Base-by-base conservation (phyloP, 1,140 invertebrate genomes). In the Semibalanus balanoides region DNA sequence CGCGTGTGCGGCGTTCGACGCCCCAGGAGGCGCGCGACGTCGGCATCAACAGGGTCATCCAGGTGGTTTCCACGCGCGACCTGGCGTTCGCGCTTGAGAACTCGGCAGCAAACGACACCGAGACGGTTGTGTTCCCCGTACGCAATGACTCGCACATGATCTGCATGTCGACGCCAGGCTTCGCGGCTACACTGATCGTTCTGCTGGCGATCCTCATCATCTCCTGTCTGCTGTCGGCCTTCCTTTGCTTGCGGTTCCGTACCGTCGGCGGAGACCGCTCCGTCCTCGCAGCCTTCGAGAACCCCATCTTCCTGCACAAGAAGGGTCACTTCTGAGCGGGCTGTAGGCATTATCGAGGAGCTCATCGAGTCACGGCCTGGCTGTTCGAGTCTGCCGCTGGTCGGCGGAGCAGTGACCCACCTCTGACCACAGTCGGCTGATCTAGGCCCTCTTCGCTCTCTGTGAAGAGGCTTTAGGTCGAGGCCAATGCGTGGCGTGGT, bases 81-180 rank as follows among this genome's bases (percentile, higher is more conserved):
- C 83, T 95, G 43, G 90, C 93, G 51, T 94, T 95, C 82, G 86
- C 90, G 30, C 86, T 93, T 74, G 89, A 90, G 70, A 43, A 25
- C n/a, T 72, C 76, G 1, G 72, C 74, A 9, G 27, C 74, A 0
- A 77, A 70, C 79, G 87, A 89, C 76, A 74, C 71, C 19, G 76
- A 81, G 75, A 84, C 77, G 75, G 78, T 80, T 28, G 76, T 78
- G 3, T 79, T 78, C 11, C 75, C 72, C 29, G 73, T 77, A 31
- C 76, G 77, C 29, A 80, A 80, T 29, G 76, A 78, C 7, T 72
- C 75, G n/a, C 88, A 89, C 28, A 85, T 93, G 78, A 93, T 96
- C 76, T 96, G 94, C 83, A 95, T 96, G 92, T 95, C 93, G 0
- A 94, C 93, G 1, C 91, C 92, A 25, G 92, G 93, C 0, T 95